Conservation (phyloP, 2,797 vertebrate species). For the Anguilla pacifica region DNA sequence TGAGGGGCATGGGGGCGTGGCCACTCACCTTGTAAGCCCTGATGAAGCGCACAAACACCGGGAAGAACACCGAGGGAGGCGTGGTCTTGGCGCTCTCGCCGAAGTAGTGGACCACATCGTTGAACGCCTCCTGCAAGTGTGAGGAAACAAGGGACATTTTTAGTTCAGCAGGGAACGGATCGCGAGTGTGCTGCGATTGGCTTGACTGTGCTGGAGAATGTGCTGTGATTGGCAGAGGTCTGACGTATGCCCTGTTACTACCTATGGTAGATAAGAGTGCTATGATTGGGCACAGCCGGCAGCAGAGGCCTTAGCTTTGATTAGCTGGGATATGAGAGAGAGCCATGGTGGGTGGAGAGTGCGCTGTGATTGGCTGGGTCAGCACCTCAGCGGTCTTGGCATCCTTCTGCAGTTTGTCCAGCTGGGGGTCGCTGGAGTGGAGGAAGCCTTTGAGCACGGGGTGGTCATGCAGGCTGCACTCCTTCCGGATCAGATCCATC, state of each 20-base stretch:
- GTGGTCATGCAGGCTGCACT: constrained; percentile 96
- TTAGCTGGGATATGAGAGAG: not conserved
- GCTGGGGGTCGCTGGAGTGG: constrained; percentile 84
- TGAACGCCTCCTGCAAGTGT: constrained; percentile 87
- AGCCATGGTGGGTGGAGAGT: not conserved
- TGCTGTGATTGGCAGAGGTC: not conserved
- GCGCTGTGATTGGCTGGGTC: not conserved
- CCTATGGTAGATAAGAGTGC: not conserved
- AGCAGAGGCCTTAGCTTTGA: not conserved
- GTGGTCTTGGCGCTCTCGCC: constrained; percentile 95
- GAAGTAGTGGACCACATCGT: constrained; percentile 92
- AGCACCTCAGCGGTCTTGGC: constrained; percentile 93
- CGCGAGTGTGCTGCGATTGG: not conserved
- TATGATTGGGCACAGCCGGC: not conserved
- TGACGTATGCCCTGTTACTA: not conserved
- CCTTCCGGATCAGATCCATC: constrained; percentile 91
- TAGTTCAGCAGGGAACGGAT: not conserved
- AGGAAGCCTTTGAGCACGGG: constrained; percentile 94
- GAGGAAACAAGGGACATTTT: constrained; percentile 24
- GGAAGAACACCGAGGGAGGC: constrained; percentile 95
- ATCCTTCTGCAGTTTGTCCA: constrained; percentile 95
- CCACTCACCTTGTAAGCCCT: constrained; percentile 91
- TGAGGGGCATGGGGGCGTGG: not conserved
- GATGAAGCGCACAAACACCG: constrained; percentile 94
- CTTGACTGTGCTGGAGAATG: not conserved